Conservation (phyloP, 2,797 vertebrate species). For the Ibycter americanus region DNA sequence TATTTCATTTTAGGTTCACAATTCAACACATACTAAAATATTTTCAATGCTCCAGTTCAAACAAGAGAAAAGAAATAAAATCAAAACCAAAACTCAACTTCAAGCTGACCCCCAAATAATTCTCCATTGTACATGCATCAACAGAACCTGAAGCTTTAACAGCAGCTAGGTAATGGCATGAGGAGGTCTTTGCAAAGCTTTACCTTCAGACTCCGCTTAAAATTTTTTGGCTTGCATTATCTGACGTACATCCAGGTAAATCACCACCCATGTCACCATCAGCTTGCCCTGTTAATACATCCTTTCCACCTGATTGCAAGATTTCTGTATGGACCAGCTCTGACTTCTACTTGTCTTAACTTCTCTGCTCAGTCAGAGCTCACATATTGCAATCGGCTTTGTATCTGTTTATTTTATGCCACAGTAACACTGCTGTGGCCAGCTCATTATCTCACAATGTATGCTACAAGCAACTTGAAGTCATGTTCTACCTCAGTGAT, state of each 20-base stretch:
- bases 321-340: not conserved
- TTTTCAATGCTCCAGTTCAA: not conserved
- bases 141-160: not conserved
- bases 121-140: not conserved
- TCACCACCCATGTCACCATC: not conserved
- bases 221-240: not conserved
- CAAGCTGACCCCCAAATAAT: not conserved
- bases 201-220: not conserved
- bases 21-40: not conserved
- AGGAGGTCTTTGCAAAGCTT: not conserved
- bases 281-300: not conserved
- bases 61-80: not conserved
- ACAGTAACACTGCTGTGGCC: accelerated
- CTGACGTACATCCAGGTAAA: accelerated
- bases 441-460: not conserved
- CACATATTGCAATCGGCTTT: not conserved
- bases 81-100: not conserved
- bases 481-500: not conserved
- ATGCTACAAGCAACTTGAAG: not conserved
- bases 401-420: not conserved
- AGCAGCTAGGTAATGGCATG: not conserved
- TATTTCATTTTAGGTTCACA: not conserved
- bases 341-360: not conserved
- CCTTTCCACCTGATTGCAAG: not conserved
- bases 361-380: not conserved